Percentiles rank a stretch among this genome's conserved stretches.
phyloP scores from a whole-genome alignment of 2,888 invertebrate species.

The Cataglyphis albicans region DNA sequence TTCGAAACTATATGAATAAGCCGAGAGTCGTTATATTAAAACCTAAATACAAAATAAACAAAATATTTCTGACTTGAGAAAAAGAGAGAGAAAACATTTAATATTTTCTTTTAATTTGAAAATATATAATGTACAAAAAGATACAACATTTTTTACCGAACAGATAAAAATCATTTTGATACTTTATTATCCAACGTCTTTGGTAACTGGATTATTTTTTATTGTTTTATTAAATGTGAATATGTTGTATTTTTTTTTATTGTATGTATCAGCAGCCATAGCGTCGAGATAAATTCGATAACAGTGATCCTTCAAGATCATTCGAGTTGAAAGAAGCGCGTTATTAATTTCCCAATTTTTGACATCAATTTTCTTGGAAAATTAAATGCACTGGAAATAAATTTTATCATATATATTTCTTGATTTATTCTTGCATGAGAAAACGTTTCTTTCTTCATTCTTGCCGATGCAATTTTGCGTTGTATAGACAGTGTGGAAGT shows the following conservation, averaged over 20 bases:
- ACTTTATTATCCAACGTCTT: no score
- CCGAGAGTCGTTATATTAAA: neutral
- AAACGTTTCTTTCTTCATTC: neutral
- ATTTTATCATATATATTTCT: neutral
- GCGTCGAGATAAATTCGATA: neutral
- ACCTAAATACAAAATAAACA: no score
- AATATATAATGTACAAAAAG: neutral
- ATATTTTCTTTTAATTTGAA: neutral
- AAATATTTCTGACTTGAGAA: neutral
- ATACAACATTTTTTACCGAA: neutral
- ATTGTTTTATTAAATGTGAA: neutral
- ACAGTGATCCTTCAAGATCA: neutral
- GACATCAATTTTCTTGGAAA: neutral
- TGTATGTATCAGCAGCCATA: neutral
- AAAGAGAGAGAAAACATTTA: neutral
- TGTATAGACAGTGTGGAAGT: constrained; percentile 19
- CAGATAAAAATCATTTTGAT: neutral
- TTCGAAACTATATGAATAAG: neutral
- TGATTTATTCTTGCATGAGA: neutral
- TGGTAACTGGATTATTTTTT: no score
- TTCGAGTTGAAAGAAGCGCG: neutral
- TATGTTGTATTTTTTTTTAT: neutral
- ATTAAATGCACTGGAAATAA: neutral
- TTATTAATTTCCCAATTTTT: neutral
- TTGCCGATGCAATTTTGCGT: neutral